Evolutionary conservation across 1,140 invertebrate genomes (phyloP).

Genomic region (Scaptomyza pallida): DNA sequence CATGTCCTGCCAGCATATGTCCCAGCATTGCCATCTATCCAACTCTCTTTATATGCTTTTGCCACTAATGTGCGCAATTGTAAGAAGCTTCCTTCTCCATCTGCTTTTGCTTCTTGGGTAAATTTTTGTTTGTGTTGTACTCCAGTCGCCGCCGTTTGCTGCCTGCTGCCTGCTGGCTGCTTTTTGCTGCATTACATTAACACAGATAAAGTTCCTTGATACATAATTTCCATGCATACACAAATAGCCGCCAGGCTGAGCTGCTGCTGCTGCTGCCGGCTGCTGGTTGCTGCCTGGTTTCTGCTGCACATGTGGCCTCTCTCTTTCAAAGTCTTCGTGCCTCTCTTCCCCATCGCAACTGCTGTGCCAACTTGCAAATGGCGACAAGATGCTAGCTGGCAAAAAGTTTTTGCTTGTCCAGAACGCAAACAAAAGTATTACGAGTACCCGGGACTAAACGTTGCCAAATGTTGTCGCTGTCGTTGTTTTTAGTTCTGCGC

Average conservation of each 20-base stretch:
- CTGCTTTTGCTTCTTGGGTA: no score
- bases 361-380: constrained; percentile 76
- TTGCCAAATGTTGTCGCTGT: constrained; percentile 66
- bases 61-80: constrained; percentile 64
- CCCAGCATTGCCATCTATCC: neutral
- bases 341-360: constrained; percentile 21
- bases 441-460: constrained; percentile 62
- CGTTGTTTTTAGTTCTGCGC: constrained; percentile 3
- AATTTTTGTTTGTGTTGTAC: constrained; percentile 39
- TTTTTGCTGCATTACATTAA: constrained; percentile 81
- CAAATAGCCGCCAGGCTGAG: constrained; percentile 54
- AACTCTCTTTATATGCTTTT: neutral
- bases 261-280: constrained; percentile 14
- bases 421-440: constrained; percentile 71
- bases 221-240: constrained; percentile 78
- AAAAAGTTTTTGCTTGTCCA: constrained; percentile 65
- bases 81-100: constrained; percentile 33
- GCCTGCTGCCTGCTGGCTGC: constrained; percentile 35
- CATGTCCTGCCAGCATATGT: constrained; percentile 26
- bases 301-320: constrained; percentile 54
- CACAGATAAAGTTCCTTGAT: constrained; percentile 82
- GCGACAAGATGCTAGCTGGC: constrained; percentile 79
- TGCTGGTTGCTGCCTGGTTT: no score
- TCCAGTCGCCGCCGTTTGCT: constrained; percentile 10
- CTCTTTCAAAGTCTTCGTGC: neutral